Evolutionary conservation across 2,797 vertebrate genomes (phyloP).

Genomic region (Ambastaia sidthimunki): DNA sequence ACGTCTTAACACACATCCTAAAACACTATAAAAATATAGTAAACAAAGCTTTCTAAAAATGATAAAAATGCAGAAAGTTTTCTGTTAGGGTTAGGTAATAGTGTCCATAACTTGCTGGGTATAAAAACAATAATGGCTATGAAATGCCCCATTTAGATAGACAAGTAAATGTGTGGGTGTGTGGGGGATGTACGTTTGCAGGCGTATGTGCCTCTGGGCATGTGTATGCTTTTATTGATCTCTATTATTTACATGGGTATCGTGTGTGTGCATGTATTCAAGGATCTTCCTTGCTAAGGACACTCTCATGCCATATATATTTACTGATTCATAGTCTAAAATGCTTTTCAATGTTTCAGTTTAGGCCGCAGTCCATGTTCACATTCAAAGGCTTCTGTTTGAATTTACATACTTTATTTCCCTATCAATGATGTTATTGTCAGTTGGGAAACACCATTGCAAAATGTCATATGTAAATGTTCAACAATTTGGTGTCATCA

Average conservation of each 20-base stretch:
- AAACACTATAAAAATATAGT: too few species aligned
- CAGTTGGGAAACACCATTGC: not conserved
- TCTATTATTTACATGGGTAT: not conserved
- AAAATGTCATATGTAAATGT: not conserved
- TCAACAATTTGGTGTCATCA: not conserved
- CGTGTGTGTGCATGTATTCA: constrained; percentile 1
- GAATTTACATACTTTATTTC: constrained; percentile 23
- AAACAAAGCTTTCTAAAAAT: too few species aligned
- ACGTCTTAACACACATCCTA: too few species aligned
- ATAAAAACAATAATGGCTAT: too few species aligned
- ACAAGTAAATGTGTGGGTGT: too few species aligned
- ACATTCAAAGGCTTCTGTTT: not conserved
- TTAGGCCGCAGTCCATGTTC: not conserved
- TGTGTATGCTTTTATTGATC: not conserved
- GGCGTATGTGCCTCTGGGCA: not conserved
- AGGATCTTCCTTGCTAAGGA: constrained; percentile 30
- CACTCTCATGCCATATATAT: constrained; percentile 65
- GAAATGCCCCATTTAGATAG: too few species aligned
- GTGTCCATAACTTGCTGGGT: too few species aligned
- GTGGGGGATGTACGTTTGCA: not conserved
- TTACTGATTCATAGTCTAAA: constrained; percentile 52
- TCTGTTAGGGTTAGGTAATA: too few species aligned
- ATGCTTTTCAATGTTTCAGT: constrained; percentile 12
- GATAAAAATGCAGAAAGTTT: too few species aligned
- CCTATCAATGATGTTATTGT: not conserved